phyloP scores from a whole-genome alignment of 2,113 vertebrate species.

The Phylloscopus trochiloides region DNA sequence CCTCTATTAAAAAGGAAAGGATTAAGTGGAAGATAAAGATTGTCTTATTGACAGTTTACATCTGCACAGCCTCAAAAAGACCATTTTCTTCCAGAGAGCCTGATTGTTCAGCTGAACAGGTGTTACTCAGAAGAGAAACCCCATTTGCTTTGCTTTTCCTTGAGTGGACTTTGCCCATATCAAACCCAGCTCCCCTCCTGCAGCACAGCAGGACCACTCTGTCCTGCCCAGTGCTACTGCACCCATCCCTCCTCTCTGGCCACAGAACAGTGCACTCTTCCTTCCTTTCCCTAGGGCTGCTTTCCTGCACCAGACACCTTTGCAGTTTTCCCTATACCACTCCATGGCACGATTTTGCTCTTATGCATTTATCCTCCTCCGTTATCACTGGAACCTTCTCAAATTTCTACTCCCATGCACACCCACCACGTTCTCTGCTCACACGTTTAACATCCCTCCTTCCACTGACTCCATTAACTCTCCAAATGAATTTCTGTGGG shows the following conservation, averaged over 20 bases:
- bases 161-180: fast-evolving
- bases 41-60: background rate
- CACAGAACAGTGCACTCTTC: background rate
- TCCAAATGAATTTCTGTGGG: background rate
- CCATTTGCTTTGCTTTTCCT: background rate
- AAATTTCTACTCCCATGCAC: fast-evolving
- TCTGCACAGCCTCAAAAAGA: background rate
- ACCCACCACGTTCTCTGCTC: fast-evolving
- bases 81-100: background rate
- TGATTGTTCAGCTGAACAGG: background rate
- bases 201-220: background rate
- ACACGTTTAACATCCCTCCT: background rate
- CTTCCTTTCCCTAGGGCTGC: background rate
- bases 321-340: no score
- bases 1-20: background rate
- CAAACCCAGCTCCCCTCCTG: background rate
- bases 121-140: background rate
- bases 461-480: background rate
- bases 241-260: background rate
- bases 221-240: fast-evolving
- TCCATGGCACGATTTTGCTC: fast-evolving
- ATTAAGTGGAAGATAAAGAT: background rate
- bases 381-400: background rate
- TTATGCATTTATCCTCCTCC: background rate
- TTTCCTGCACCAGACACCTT: background rate